Evolutionary conservation across 1,140 invertebrate genomes (phyloP), one percentile per base, ranked within the genome.

Genomic region (Phthorimaea operculella): DNA sequence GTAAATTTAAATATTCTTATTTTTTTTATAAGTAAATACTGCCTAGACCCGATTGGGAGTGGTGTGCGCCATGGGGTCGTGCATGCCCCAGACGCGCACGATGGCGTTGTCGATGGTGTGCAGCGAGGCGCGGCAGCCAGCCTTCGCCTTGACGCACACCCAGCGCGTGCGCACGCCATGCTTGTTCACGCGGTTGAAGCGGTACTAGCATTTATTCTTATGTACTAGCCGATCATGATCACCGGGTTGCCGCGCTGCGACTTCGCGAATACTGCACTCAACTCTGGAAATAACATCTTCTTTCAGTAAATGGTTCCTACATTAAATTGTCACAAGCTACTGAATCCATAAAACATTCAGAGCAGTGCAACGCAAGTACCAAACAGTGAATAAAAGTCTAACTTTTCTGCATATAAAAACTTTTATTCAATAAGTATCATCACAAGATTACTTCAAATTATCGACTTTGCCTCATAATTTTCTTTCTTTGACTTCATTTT

Each of bases 101-200:
- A 85, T 83, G 12, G 80, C 79, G 54, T 85, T 83, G 58, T 85
- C 78, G 72, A 79, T 77, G 0, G 82, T 85, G 36, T 83, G 79
- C 1, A 85, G 63, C 0, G 76, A 79, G 0, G 82, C 82, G 58
- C 80, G 65, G 59, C 82, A 85, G 9, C 82, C 82, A 18, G 76
- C 74, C 33, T 84, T 84, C 0, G 79, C 79, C 57, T 82, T 85
- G 1, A 83, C 80, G 60, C 82, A 85, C 14, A 75, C 77, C 80
- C 80, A 83, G 0, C 78, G 72, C 6, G 79, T 72, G 54, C 81
- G 80, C 39, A 74, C 74, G 0, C 80, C 79, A 74, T 78, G 80
- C 39, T 70, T 79, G 1, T 78, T 76, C 48, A 81, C 78, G 49
- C 81, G 80, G 60, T 82, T 82, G 57, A 83, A 83, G 0, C 80